These are phyloP conservation scores for Cladopsammia gracilis DNA, from an alignment of 64 coral and sea anemone species.

Conservation along the genomic window DNA sequence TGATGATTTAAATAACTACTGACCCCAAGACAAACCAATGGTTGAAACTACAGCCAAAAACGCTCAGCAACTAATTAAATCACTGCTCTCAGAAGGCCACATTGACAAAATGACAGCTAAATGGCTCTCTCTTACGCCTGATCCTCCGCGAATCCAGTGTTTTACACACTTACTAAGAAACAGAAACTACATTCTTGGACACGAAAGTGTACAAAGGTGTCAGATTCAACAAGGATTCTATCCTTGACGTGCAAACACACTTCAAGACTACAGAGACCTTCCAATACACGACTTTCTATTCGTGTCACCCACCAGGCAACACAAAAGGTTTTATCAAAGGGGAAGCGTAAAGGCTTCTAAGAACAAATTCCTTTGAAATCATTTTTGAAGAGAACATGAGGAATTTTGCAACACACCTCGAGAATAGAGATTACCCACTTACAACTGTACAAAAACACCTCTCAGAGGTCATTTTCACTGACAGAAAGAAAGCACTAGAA, in stretches of 20 bases:
- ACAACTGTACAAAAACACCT: background rate
- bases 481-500: background rate
- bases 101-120: constrained; percentile 23
- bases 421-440: background rate
- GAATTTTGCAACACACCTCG: background rate
- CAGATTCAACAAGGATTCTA: background rate
- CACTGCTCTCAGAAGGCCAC: background rate
- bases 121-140: constrained; percentile 3
- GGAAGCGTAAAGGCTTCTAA: constrained; percentile 1
- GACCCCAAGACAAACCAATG: background rate
- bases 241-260: constrained; percentile 28
- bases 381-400: constrained; percentile 9
- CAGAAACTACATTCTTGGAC: background rate
- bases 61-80: background rate
- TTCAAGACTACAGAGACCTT: constrained; percentile 23
- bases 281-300: constrained; percentile 5
- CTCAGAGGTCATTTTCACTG: background rate
- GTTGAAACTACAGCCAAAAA: constrained; percentile 8
- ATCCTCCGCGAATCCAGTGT: background rate
- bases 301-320: background rate
- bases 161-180: constrained; percentile 25
- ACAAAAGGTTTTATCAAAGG: background rate
- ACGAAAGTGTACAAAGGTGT: constrained; percentile 17
- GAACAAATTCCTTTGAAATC: constrained; percentile 2
- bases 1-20: constrained; percentile 20